phyloP scores from a whole-genome alignment of 2,797 vertebrate species.

The Florisuga fusca region DNA sequence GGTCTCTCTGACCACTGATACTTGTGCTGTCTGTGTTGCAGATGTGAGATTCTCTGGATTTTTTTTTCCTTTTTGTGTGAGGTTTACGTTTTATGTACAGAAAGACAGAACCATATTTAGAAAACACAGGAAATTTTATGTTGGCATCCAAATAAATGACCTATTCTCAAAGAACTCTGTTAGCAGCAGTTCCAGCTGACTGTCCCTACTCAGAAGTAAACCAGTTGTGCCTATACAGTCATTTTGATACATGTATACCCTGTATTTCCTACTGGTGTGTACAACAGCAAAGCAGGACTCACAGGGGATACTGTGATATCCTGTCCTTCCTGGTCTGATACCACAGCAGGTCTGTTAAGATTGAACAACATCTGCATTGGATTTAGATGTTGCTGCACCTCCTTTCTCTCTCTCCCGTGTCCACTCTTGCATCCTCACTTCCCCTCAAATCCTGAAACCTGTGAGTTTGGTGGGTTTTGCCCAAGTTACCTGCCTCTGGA shows the following conservation, averaged over 20 bases:
- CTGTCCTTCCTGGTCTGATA: background rate
- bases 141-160: background rate
- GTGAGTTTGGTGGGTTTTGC: rapidly evolving
- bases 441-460: rapidly evolving
- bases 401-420: background rate
- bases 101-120: background rate
- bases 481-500: background rate
- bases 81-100: background rate
- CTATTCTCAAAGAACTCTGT: background rate
- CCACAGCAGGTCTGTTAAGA: background rate
- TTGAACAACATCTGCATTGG: rapidly evolving
- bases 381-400: background rate
- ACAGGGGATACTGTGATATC: rapidly evolving
- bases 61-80: background rate
- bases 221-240: background rate
- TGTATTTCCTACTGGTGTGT: background rate
- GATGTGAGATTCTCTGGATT: background rate
- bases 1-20: constrained; percentile 14
- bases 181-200: background rate
- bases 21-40: background rate
- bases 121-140: background rate
- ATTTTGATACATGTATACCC: background rate
- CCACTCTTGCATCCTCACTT: background rate
- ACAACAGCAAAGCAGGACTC: background rate
- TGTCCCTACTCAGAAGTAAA: background rate